Evolutionary conservation across 2,113 vertebrate genomes (phyloP), one percentile per base, ranked within the genome.

Genomic region (Festucalex cinctus): DNA sequence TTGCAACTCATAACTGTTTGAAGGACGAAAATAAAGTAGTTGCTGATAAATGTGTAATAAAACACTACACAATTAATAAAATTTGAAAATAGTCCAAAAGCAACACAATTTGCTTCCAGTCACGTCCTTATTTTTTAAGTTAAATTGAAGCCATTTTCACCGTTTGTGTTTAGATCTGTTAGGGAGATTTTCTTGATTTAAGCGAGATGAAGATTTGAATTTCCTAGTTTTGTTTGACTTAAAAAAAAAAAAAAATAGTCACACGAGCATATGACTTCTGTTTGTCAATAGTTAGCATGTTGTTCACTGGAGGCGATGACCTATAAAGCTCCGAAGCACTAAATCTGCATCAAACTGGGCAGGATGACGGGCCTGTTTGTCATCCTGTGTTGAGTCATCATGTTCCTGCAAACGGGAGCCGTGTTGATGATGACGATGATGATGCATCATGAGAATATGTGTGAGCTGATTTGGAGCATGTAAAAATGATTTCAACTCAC

Each of bases 271-370:
- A 37, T 35, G 24, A 16, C 24, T 37, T 37, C 46, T 4, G 28
- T 41, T 26, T 49, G 19, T 60, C 19, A 6, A 54, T 19, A 22
- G 9, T 60, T 48, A 70, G 19, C 32, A 71, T 58, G 13, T 62
- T 74, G 49, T 22, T 62, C 9, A 60, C 41, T 69, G 19, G 12
- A 70, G 43, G 54, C 60, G 7, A 2, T 71, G 51, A 66, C 49
- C 43, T 48, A 68, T 39, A 48, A 69, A 70, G 10, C 44, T 54
- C 58, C 56, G 41, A 49, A 36, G 35, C 51, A 60, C 24, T 66
- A 37, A 51, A 63, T 59, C 17, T 22, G 3, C 24, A 54, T 36
- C 39, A 22, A 32, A 65, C 44, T 10, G 26, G 39, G 49, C 51
- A 66, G 43, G 3, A 17, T 37, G 59, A 49, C 2, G 12, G 65